Evolutionary conservation across 2,113 vertebrate genomes (phyloP).

Genomic region (Channa maculata): DNA sequence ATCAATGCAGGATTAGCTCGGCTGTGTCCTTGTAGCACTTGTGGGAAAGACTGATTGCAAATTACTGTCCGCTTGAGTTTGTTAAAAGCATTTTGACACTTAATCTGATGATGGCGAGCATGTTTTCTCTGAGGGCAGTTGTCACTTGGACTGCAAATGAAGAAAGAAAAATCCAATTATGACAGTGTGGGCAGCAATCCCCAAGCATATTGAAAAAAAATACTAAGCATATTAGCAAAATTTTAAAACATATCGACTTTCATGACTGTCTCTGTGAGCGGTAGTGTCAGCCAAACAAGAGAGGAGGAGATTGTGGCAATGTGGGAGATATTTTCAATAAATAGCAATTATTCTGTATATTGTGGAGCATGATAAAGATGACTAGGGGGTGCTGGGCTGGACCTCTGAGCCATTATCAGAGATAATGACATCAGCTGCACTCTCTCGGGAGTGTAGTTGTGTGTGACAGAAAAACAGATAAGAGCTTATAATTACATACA

Average conservation of each 20-base stretch:
- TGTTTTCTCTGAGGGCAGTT: slow-evolving; percentile 45
- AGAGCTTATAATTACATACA: slow-evolving; percentile 76
- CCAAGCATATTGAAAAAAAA: slow-evolving; percentile 14
- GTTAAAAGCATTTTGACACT: slow-evolving; percentile 34
- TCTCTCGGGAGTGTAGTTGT: slow-evolving; percentile 68
- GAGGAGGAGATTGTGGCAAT: background rate
- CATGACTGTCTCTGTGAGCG: slow-evolving; percentile 25
- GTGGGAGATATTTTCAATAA: slow-evolving; percentile 69
- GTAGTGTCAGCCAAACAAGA: slow-evolving; percentile 23
- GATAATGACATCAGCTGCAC: slow-evolving; percentile 77
- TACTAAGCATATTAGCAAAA: slow-evolving; percentile 34
- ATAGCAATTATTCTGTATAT: slow-evolving; percentile 63
- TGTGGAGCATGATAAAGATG: slow-evolving; percentile 26
- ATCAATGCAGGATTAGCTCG: too few species aligned
- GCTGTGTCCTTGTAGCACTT: too few species aligned
- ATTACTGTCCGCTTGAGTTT: slow-evolving; percentile 36
- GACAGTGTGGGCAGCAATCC: slow-evolving; percentile 16
- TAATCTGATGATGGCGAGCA: slow-evolving; percentile 47
- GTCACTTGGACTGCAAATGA: slow-evolving; percentile 53
- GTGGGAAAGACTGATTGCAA: slow-evolving; percentile 2
- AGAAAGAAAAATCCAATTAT: slow-evolving; percentile 61
- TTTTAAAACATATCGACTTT: slow-evolving; percentile 47
- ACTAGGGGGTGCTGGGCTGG: slow-evolving; percentile 19
- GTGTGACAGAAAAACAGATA: slow-evolving; percentile 74
- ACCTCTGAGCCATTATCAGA: slow-evolving; percentile 69